These are phyloP conservation scores for Malacoctenus gilli DNA, from an alignment of 2,797 vertebrate genomes.

Conservation along the genomic window DNA sequence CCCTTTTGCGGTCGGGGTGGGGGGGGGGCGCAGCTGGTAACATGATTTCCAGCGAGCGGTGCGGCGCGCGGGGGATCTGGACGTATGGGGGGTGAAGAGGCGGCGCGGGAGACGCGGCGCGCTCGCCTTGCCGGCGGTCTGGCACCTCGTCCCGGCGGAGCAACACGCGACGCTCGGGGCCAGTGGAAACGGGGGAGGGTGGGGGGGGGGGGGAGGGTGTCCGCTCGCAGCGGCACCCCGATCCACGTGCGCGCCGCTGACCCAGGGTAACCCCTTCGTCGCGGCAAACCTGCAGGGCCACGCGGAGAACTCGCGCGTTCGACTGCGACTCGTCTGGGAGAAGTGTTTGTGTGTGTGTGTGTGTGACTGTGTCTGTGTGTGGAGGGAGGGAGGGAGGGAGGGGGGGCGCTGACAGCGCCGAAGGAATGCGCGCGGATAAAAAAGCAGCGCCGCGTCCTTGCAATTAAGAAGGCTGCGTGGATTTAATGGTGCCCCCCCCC, in stretches of 20 bases:
- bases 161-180: constrained; percentile 60
- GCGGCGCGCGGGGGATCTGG: constrained; percentile 64
- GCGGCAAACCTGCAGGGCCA: too few relatives aligned
- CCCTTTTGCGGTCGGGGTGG: constrained; percentile 76
- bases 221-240: constrained; percentile 33
- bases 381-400: too few relatives aligned
- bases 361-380: too few relatives aligned
- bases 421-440: constrained; percentile 57
- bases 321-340: constrained; percentile 60
- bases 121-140: constrained; percentile 71
- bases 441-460: constrained; percentile 54
- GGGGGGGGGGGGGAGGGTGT: constrained; percentile 23
- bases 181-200: too few relatives aligned
- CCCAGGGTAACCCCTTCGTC: constrained; percentile 47
- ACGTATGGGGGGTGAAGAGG: constrained; percentile 56
- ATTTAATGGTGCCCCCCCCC: constrained; percentile 73
- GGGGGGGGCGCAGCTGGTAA: constrained; percentile 76
- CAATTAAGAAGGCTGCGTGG: constrained; percentile 71
- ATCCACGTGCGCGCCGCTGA: constrained; percentile 38
- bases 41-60: constrained; percentile 70
- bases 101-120: constrained; percentile 53
- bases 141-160: constrained; percentile 58
- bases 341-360: too few relatives aligned
- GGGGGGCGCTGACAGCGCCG: constrained; percentile 29
- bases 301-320: constrained; percentile 41